Conservation (phyloP, 2,113 vertebrate genomes). For the Labeo catla region DNA sequence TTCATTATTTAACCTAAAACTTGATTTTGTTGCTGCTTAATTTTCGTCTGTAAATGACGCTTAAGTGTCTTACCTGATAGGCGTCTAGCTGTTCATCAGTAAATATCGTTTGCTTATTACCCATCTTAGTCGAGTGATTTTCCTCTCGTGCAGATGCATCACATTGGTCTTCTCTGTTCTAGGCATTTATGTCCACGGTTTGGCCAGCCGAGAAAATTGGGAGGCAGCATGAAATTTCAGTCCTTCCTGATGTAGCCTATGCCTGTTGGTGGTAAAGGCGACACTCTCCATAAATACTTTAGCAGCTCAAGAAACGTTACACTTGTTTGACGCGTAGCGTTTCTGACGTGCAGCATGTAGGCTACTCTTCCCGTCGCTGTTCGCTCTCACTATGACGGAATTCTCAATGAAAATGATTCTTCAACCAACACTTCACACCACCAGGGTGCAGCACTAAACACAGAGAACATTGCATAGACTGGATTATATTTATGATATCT, state of each 20-base stretch:
- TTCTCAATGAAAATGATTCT: constrained; percentile 11
- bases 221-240: constrained; percentile 71
- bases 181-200: constrained; percentile 79
- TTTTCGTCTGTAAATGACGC: neutral
- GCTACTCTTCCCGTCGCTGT: constrained; percentile 42
- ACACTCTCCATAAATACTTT: constrained; percentile 59
- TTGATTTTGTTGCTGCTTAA: neutral
- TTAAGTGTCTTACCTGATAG: constrained; percentile 84
- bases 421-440: neutral
- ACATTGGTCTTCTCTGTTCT: constrained; percentile 76
- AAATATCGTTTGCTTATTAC: constrained; percentile 96
- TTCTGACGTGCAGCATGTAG: constrained; percentile 45
- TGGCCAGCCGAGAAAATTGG: constrained; percentile 63
- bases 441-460: constrained; percentile 34
- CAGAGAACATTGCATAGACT: neutral
- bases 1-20: neutral
- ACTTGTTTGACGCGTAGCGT: constrained; percentile 23
- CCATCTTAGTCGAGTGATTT: constrained; percentile 84
- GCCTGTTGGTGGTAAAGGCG: constrained; percentile 45
- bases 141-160: constrained; percentile 78
- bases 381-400: constrained; percentile 47
- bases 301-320: constrained; percentile 41
- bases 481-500: neutral
- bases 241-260: constrained; percentile 50
- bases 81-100: constrained; percentile 95